Conservation (phyloP, 2,888 invertebrate genomes). For the Opisthograptis luteolata region DNA sequence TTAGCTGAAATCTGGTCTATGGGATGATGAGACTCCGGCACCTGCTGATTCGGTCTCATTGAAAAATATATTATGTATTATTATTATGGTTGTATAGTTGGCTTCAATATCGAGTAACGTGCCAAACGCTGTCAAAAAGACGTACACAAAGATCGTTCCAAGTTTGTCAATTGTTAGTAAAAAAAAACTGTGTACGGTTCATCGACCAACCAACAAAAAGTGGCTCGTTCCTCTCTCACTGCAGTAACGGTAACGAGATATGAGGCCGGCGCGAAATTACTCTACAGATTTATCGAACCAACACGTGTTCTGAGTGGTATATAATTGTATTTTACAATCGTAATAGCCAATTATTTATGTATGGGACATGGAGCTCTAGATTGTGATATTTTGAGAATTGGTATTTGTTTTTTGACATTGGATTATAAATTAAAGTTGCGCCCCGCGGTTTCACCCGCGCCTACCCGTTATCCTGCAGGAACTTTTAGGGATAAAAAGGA, state of each 20-base stretch:
- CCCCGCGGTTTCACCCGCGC: too few species aligned
- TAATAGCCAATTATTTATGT: constrained; percentile 39
- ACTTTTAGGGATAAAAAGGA: too few species aligned
- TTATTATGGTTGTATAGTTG: too few species aligned
- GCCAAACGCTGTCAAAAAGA: too few species aligned
- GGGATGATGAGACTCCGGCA: too few species aligned
- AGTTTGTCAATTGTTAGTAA: constrained; percentile 8
- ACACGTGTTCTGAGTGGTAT: constrained; percentile 42
- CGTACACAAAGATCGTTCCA: background rate
- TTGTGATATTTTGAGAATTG: background rate
- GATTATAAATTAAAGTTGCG: too few species aligned
- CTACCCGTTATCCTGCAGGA: too few species aligned
- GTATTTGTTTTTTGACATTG: background rate
- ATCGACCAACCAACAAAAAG: constrained; percentile 61
- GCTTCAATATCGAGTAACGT: too few species aligned
- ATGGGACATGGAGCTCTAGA: background rate
- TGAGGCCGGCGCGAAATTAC: constrained; percentile 54
- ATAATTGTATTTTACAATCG: constrained; percentile 40
- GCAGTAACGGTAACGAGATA: constrained; percentile 59
- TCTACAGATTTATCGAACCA: constrained; percentile 49
- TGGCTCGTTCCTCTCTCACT: constrained; percentile 53
- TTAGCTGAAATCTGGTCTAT: too few species aligned
- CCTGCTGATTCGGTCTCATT: too few species aligned
- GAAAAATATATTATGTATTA: too few species aligned
- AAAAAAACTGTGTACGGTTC: constrained; percentile 45